Conservation (phyloP, 2,113 vertebrate genomes). For the Eudyptes chrysolophus region DNA sequence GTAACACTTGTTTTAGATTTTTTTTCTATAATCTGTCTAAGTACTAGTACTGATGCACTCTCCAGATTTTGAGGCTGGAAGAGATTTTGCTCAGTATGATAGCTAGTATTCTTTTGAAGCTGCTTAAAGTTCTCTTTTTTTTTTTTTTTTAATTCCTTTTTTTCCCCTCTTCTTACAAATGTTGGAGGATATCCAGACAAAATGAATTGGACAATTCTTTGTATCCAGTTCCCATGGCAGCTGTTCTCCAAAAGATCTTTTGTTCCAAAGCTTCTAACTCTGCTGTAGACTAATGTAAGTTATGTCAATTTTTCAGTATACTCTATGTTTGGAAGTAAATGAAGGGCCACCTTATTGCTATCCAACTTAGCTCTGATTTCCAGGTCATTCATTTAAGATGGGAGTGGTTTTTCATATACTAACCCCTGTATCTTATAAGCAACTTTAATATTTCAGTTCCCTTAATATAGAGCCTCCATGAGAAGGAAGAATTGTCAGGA, state of each 20-base stretch:
- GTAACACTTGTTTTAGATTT: background rate
- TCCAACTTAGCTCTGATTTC: background rate
- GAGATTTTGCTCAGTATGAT: background rate
- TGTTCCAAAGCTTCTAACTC: background rate
- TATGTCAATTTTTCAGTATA: background rate
- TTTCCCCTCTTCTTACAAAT: fast-evolving
- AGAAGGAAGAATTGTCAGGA: background rate
- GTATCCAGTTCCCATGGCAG: background rate
- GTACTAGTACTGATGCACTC: background rate
- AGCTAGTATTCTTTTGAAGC: background rate
- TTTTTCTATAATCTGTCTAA: background rate
- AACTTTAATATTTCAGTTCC: background rate
- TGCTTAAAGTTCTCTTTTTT: background rate
- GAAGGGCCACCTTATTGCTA: background rate
- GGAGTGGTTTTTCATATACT: background rate
- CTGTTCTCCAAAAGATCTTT: background rate
- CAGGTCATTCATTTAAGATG: background rate
- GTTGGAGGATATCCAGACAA: background rate
- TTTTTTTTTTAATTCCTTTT: background rate
- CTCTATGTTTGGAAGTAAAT: background rate
- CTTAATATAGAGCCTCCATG: background rate
- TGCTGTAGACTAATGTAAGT: background rate
- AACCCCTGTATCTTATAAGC: background rate
- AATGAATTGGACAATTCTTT: background rate
- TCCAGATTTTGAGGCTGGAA: background rate